Percentiles rank a stretch among this genome's conserved stretches.
phyloP scores from a whole-genome alignment of 2,888 invertebrate species.

The Tanypteryx hageni region DNA sequence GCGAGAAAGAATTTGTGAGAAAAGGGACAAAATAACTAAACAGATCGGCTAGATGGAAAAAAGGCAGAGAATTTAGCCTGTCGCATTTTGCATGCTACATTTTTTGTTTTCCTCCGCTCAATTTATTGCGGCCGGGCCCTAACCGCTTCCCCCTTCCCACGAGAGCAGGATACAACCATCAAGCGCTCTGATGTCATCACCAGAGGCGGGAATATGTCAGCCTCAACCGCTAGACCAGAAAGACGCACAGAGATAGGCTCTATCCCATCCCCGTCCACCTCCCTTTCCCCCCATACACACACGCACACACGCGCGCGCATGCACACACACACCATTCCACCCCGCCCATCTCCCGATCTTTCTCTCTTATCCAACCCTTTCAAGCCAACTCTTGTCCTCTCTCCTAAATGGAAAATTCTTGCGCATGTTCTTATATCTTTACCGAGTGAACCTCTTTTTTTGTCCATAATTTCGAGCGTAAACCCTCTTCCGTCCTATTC shows the following conservation, averaged over 20 bases:
- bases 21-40: not conserved
- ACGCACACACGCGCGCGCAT: too few species aligned
- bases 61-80: constrained; percentile 19
- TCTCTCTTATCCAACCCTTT: too few species aligned
- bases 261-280: not conserved
- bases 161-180: constrained; percentile 58
- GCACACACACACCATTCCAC: too few species aligned
- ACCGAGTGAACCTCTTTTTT: too few species aligned
- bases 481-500: too few species aligned
- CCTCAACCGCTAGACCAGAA: constrained; percentile 43
- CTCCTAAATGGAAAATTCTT: too few species aligned
- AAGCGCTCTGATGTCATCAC: constrained; percentile 58
- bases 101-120: constrained; percentile 56
- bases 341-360: too few species aligned
- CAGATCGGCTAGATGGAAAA: constrained; percentile 1
- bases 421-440: too few species aligned
- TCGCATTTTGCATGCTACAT: constrained; percentile 28
- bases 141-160: not conserved
- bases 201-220: constrained; percentile 54
- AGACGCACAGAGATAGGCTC: constrained; percentile 36
- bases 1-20: too few species aligned
- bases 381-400: too few species aligned
- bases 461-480: too few species aligned
- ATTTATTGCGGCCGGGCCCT: constrained; percentile 48
- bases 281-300: not conserved